phyloP scores from a whole-genome alignment of 2,888 invertebrate genomes.

The Zygaena filipendulae region DNA sequence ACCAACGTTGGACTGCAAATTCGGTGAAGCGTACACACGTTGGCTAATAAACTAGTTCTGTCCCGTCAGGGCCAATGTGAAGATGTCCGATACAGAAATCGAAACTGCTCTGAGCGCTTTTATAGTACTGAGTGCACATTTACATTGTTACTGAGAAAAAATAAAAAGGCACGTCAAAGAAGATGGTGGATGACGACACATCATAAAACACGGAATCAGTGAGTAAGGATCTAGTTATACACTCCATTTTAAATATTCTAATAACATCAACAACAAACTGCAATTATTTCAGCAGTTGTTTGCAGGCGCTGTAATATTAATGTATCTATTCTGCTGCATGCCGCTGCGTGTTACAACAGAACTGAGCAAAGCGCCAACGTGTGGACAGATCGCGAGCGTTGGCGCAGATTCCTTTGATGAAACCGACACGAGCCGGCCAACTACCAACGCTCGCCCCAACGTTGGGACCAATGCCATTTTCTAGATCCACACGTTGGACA shows the following conservation, averaged over 20 bases:
- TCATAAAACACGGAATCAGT: conserved; percentile 8
- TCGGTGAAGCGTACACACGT: conserved; percentile 13
- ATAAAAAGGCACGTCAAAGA: conserved; percentile 11
- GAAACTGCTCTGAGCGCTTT: too few species aligned
- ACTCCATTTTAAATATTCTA: conserved; percentile 2
- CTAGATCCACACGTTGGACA: conserved; percentile 4
- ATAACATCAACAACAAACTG: conserved; percentile 1
- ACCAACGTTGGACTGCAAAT: conserved; percentile 9
- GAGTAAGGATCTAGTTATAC: neutral
- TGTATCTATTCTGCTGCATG: conserved; percentile 8
- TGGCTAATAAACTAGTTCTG: conserved; percentile 12
- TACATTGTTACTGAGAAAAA: conserved; percentile 9
- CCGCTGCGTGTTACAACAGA: conserved; percentile 12
- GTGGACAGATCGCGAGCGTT: conserved; percentile 11
- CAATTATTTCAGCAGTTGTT: conserved; percentile 2
- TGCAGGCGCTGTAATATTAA: conserved; percentile 9
- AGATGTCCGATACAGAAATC: conserved; percentile 11
- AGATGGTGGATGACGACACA: conserved; percentile 9
- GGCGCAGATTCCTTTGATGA: conserved; percentile 14
- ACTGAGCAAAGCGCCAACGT: conserved; percentile 12
- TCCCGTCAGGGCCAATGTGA: conserved; percentile 13
- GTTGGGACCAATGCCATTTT: conserved; percentile 4
- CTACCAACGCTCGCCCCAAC: conserved; percentile 1
- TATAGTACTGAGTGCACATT: conserved; percentile 4
- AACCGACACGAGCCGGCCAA: conserved; percentile 8